Conservation (phyloP, 2,888 invertebrate genomes). For the Nemotelus nigrinus region DNA sequence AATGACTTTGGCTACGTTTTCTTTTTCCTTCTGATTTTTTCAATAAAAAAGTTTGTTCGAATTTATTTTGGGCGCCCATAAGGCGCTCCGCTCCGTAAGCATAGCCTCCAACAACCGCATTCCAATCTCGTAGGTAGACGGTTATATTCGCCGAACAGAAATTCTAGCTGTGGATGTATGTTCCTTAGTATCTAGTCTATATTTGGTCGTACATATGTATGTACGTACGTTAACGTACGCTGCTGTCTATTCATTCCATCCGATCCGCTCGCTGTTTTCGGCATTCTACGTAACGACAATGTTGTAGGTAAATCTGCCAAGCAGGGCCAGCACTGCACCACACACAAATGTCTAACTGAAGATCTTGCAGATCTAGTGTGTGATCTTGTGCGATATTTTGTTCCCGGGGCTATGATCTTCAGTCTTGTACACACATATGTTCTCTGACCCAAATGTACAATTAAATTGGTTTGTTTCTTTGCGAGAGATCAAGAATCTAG, state of each 20-base stretch:
- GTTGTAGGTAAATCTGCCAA: slow-evolving; percentile 21
- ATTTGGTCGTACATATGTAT: slow-evolving; percentile 23
- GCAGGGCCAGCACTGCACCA: not conserved
- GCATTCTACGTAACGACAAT: not conserved
- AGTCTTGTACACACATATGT: slow-evolving; percentile 40
- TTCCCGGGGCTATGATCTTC: slow-evolving; percentile 22
- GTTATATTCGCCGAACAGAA: slow-evolving; percentile 1
- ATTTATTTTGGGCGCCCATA: slow-evolving; percentile 31
- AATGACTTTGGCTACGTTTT: not conserved
- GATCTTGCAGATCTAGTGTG: slow-evolving; percentile 34
- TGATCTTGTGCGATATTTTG: slow-evolving; percentile 34
- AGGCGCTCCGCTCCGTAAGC: slow-evolving; percentile 10
- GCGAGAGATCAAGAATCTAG: not conserved
- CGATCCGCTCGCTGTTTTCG: not conserved
- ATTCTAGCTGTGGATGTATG: not conserved
- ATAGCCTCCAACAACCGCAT: slow-evolving; percentile 26
- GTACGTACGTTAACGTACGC: not conserved
- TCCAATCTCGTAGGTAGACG: slow-evolving; percentile 30
- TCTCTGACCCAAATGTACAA: slow-evolving; percentile 36
- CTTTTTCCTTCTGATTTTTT: not conserved
- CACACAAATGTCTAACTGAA: not conserved
- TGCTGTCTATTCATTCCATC: not conserved
- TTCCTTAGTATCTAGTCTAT: slow-evolving; percentile 25
- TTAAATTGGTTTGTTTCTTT: slow-evolving; percentile 42
- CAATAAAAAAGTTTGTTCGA: slow-evolving; percentile 9